These are phyloP conservation scores for Pampus argenteus DNA, from an alignment of 2,797 vertebrate species.

Conservation along the genomic window DNA sequence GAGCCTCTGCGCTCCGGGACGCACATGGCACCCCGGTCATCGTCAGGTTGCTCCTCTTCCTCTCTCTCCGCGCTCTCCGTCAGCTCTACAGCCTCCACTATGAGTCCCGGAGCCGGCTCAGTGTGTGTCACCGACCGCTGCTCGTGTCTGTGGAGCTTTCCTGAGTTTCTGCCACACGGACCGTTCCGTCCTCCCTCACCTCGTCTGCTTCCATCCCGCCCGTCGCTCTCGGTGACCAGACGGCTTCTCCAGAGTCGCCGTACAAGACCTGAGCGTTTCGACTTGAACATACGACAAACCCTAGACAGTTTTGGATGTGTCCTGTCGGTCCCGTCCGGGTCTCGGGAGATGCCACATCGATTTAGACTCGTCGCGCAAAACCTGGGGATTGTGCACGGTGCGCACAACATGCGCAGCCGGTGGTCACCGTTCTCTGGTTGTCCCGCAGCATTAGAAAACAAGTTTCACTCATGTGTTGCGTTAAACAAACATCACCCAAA, in stretches of 20 bases:
- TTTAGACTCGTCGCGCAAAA: constrained; percentile 77
- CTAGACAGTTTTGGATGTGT: constrained; percentile 82
- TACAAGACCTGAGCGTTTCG: constrained; percentile 97
- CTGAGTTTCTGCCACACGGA: constrained; percentile 77
- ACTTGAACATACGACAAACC: constrained; percentile 98
- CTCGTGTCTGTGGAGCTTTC: constrained; percentile 83
- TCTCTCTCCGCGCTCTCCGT: constrained; percentile 72
- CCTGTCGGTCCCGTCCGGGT: constrained; percentile 81
- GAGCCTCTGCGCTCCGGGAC: constrained; percentile 75
- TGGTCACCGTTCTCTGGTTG: constrained; percentile 70
- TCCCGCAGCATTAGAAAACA: constrained; percentile 81
- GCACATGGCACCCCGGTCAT: constrained; percentile 81
- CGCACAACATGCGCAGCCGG: constrained; percentile 82
- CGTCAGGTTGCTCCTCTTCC: constrained; percentile 77
- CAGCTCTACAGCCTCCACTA: constrained; percentile 65
- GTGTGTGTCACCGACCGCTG: constrained; percentile 80
- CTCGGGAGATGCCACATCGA: constrained; percentile 79
- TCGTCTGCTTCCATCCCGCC: constrained; percentile 85
- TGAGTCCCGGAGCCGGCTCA: constrained; percentile 74
- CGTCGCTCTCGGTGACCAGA: constrained; percentile 89
- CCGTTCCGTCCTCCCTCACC: constrained; percentile 77
- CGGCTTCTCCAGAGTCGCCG: constrained; percentile 99
- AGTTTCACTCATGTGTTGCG: constrained; percentile 63
- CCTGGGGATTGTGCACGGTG: constrained; percentile 75
- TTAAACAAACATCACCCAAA: constrained; percentile 66